Percentiles rank a stretch among this genome's conserved stretches.
phyloP scores from a whole-genome alignment of 2,888 invertebrate species.

The Ptilodon capucinus region DNA sequence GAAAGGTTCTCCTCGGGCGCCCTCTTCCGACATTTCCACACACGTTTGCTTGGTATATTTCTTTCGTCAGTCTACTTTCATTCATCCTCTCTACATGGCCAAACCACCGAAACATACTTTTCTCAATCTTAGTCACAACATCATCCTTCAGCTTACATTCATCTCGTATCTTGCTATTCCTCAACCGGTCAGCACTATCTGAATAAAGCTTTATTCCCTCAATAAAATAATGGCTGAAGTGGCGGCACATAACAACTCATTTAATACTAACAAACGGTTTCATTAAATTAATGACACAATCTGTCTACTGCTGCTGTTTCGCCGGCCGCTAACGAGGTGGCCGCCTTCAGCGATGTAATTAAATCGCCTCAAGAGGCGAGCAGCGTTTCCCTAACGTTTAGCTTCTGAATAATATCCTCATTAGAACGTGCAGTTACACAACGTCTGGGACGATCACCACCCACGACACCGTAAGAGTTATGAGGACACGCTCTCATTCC shows the following conservation, averaged over 20 bases:
- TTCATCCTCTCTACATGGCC: too few relatives aligned
- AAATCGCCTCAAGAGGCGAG: conserved; percentile 52
- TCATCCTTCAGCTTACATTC: too few relatives aligned
- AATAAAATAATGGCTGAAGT: not conserved
- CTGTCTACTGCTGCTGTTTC: conserved; percentile 52
- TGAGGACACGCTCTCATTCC: conserved; percentile 80
- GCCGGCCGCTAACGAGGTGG: conserved; percentile 55
- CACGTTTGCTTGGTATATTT: too few relatives aligned
- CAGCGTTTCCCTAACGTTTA: conserved; percentile 45
- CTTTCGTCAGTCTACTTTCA: too few relatives aligned
- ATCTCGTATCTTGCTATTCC: too few relatives aligned
- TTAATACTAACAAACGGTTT: conserved; percentile 39
- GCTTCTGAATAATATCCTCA: conserved; percentile 74
- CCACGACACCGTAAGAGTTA: conserved; percentile 69
- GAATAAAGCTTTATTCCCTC: too few relatives aligned
- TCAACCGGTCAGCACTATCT: too few relatives aligned
- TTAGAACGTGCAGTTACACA: conserved; percentile 66
- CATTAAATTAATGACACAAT: conserved; percentile 53
- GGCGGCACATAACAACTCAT: conserved; percentile 28
- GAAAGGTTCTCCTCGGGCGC: too few relatives aligned
- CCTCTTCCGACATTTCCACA: too few relatives aligned
- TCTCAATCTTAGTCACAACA: too few relatives aligned
- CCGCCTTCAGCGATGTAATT: conserved; percentile 55
- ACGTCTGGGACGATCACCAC: conserved; percentile 61
- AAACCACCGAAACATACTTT: too few relatives aligned